Percentiles rank a stretch among this genome's conserved stretches.
Evolutionary conservation across 2,888 invertebrate species (phyloP).

Genomic region (Phlogophora meticulosa): DNA sequence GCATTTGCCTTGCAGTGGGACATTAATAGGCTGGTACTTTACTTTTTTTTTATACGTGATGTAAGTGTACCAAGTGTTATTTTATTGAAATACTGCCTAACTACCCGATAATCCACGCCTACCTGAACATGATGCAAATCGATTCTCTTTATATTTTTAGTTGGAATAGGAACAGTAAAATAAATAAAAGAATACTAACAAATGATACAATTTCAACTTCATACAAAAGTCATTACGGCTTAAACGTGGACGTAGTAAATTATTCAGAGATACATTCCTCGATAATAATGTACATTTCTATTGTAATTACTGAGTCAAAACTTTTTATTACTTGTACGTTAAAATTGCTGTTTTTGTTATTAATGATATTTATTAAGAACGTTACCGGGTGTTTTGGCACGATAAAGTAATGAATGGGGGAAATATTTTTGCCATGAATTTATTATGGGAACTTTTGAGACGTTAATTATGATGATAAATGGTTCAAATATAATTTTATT

Average conservation of each 20-base stretch:
- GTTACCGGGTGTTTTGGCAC: slow-evolving; percentile 3
- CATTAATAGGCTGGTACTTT: too few relatives aligned
- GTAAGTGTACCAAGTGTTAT: too few relatives aligned
- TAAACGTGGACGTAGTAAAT: slow-evolving; percentile 39
- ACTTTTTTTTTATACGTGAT: too few relatives aligned
- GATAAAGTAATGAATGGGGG: slow-evolving; percentile 14
- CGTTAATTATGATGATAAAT: slow-evolving; percentile 19
- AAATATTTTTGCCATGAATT: slow-evolving; percentile 17
- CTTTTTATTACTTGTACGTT: slow-evolving; percentile 41
- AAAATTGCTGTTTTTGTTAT: slow-evolving; percentile 39
- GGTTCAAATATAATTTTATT: not conserved
- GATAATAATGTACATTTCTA: slow-evolving; percentile 48
- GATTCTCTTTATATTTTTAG: too few relatives aligned
- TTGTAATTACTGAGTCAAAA: slow-evolving; percentile 48
- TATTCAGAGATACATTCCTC: slow-evolving; percentile 46
- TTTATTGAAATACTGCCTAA: too few relatives aligned
- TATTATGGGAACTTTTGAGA: slow-evolving; percentile 3
- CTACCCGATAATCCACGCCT: too few relatives aligned
- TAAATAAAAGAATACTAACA: not conserved
- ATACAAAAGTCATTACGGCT: slow-evolving; percentile 27
- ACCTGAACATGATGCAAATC: too few relatives aligned
- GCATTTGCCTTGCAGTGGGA: too few relatives aligned
- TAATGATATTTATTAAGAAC: slow-evolving; percentile 29
- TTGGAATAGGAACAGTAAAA: not conserved
- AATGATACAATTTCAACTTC: slow-evolving; percentile 14